These are phyloP conservation scores for Aleiodes alternator DNA, from an alignment of 2,888 invertebrate species.

Conservation along the genomic window DNA sequence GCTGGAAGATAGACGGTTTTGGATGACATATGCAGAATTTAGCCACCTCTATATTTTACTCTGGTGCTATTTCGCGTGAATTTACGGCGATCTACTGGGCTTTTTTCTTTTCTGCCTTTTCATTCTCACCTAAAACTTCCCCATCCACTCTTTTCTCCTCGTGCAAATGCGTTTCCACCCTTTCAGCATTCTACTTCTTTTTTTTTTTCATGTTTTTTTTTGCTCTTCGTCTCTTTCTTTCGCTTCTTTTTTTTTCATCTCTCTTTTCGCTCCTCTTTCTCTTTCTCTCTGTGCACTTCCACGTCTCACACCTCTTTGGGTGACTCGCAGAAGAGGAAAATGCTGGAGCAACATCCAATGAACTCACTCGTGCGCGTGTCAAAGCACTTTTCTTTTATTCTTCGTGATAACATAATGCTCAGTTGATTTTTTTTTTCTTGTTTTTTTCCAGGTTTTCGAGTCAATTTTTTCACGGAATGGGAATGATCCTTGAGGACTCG, in stretches of 20 bases:
- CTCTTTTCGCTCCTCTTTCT: neutral
- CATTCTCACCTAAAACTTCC: constrained; percentile 38
- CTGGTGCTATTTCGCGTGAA: constrained; percentile 44
- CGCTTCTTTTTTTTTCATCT: neutral
- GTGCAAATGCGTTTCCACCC: constrained; percentile 13
- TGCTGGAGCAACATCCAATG: constrained; percentile 37
- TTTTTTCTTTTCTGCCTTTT: constrained; percentile 44
- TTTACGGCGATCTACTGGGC: constrained; percentile 44
- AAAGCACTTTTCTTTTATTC: constrained; percentile 46
- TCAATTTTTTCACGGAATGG: too few relatives aligned
- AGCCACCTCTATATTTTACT: constrained; percentile 49
- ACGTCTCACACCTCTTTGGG: constrained; percentile 30
- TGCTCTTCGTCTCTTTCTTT: neutral
- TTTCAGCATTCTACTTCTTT: neutral
- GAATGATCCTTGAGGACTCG: too few relatives aligned
- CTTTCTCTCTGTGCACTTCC: constrained; percentile 1
- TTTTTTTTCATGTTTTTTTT: constrained; percentile 9
- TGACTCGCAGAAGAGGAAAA: constrained; percentile 40
- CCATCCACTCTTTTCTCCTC: neutral
- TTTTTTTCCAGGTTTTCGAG: constrained; percentile 15
- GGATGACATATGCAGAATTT: constrained; percentile 49
- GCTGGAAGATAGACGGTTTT: constrained; percentile 41
- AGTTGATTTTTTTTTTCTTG: constrained; percentile 6
- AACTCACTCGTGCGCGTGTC: constrained; percentile 43
- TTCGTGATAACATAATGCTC: constrained; percentile 34